Evolutionary conservation across 2,888 invertebrate species (phyloP).

Genomic region (Aleiodes testaceus): DNA sequence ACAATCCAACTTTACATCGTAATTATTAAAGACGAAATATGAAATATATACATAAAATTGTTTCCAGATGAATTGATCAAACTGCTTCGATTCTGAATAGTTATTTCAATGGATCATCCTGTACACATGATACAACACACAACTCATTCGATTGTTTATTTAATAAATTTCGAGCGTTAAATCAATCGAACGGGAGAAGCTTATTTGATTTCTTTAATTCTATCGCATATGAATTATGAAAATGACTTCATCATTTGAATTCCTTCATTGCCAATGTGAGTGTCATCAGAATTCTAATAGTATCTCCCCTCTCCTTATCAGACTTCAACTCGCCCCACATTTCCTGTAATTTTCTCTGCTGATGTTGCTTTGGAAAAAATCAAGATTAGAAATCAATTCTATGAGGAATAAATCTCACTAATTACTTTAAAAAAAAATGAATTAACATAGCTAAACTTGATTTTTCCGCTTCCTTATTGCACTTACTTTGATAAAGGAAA

Average conservation of each 20-base stretch:
- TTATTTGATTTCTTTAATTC: no score
- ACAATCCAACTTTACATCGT: no score
- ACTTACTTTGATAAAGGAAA: slow-evolving; percentile 78
- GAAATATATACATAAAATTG: background rate
- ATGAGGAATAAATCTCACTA: no score
- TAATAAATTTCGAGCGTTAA: background rate
- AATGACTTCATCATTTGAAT: slow-evolving; percentile 54
- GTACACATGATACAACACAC: background rate
- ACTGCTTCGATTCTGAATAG: no score
- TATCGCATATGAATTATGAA: background rate
- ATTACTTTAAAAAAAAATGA: no score
- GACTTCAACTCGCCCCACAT: slow-evolving; percentile 78
- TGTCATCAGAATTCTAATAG: slow-evolving; percentile 73
- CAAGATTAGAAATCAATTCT: background rate
- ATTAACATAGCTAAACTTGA: no score
- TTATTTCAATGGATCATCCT: background rate
- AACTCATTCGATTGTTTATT: background rate
- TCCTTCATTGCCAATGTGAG: slow-evolving; percentile 65
- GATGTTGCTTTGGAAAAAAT: slow-evolving; percentile 75
- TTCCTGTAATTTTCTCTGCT: slow-evolving; percentile 79
- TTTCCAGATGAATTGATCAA: background rate
- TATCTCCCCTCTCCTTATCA: slow-evolving; percentile 77
- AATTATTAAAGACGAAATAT: no score
- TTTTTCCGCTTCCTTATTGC: background rate
- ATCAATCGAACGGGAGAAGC: background rate